These are phyloP conservation scores for Synanthedon myopaeformis DNA, from an alignment of 2,888 invertebrate species.

Conservation along the genomic window DNA sequence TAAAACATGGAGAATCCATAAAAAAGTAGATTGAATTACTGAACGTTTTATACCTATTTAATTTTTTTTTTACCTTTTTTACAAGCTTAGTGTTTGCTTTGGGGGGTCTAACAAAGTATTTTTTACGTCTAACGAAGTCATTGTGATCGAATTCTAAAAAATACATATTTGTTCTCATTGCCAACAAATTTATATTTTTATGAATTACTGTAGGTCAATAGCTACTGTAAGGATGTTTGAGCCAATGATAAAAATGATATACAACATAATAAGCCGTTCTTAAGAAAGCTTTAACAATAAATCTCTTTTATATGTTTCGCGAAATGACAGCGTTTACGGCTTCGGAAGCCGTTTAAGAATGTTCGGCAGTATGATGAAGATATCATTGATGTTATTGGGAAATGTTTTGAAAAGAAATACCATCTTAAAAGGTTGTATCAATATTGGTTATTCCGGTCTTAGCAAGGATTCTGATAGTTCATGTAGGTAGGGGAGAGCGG, in stretches of 20 bases:
- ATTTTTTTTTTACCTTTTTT: no score
- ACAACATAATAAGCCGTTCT: neutral
- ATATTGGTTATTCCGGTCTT: neutral
- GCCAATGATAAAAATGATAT: neutral
- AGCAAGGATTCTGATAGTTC: no score
- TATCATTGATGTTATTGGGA: constrained; percentile 25
- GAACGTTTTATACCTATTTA: no score
- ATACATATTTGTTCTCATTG: no score
- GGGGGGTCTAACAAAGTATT: no score
- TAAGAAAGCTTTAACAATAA: constrained; percentile 21
- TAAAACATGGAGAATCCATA: no score
- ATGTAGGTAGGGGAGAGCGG: no score
- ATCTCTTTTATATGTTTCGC: constrained; percentile 46
- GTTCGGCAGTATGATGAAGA: constrained; percentile 25
- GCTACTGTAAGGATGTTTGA: neutral
- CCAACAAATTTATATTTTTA: no score
- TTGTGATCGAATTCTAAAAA: no score
- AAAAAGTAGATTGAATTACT: no score
- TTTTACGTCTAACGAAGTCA: no score
- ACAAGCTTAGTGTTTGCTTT: no score
- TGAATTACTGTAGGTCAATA: neutral
- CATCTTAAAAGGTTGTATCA: constrained; percentile 7
- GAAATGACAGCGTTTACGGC: constrained; percentile 40
- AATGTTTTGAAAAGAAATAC: constrained; percentile 8
- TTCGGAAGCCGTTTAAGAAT: constrained; percentile 38